Evolutionary conservation across 2,888 invertebrate species (phyloP), one percentile per base, ranked within the genome.

Genomic region (Drosophila mayaguana): DNA sequence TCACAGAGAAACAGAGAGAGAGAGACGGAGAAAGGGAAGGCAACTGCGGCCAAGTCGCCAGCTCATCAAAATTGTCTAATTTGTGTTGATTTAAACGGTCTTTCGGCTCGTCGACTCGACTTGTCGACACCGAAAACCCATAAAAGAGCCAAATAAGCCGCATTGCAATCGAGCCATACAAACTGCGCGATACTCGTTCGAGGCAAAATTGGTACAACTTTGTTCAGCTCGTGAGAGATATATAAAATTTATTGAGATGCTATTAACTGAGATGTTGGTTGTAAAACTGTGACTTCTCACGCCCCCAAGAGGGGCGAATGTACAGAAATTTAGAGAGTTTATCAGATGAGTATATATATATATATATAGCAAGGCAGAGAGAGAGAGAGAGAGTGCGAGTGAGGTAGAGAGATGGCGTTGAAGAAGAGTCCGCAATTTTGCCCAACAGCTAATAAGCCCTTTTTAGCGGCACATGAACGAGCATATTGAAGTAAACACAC

Each of bases 71-170:
- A 79, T 77, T 83, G 74, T 83, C 77, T 68, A 86, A 86, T 82
- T 82, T 77, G 74, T 82, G 86, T 77, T 81, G 81, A 81, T 85
- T 85, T 82, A 85, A 83, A 85, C 71, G 79, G 73, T 71, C 81
- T 56, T 51, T 46, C n/a, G 22, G 36, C 53, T 42, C 63, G 25
- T 34, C 46, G 50, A 55, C 55, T 34, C 46, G 50, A 55, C 55
- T 60, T 40, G 64, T 62, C 62, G 51, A 51, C 36, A 53, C 36
- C 34, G 8, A 5, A 22, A 53, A 11, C 48, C 56, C 60, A 75
- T 70, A 72, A 72, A 59, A 66, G 7, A 12, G 4, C 40, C 12
- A 40, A 34, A 34, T 18, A 8, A 48, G 25, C n/a, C 25, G 16
- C 48, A 48, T 3, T 25, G n/a, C 28, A 6, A 12, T 0, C n/a